Percentiles rank a stretch among this genome's conserved stretches.
Conservation (phyloP, 1,140 invertebrate genomes). For the Procambarus virginalis region DNA sequence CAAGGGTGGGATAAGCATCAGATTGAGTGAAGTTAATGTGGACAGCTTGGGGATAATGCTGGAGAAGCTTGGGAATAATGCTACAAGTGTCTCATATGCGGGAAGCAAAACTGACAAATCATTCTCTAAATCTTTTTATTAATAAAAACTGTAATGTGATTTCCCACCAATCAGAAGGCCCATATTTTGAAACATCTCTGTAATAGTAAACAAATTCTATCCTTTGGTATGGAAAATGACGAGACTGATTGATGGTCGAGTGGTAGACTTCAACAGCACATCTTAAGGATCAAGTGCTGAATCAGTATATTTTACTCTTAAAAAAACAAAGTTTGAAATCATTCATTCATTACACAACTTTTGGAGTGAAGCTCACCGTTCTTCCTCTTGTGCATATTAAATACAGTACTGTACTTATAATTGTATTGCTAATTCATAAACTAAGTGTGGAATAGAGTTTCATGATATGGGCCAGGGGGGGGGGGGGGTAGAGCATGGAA, state of each 20-base stretch:
- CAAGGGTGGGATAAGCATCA: background rate
- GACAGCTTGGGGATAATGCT: background rate
- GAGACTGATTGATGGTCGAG: background rate
- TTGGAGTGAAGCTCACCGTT: background rate
- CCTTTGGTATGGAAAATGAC: background rate
- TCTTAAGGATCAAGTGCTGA: background rate
- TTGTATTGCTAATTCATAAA: background rate
- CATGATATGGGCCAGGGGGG: constrained; percentile 88
- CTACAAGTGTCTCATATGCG: background rate
- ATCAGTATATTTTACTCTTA: background rate
- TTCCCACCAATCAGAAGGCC: constrained; percentile 3
- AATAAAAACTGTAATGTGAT: background rate
- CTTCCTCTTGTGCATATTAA: background rate
- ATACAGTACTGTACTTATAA: too few species aligned
- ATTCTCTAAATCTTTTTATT: background rate
- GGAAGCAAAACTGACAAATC: background rate
- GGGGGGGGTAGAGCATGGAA: constrained; percentile 85
- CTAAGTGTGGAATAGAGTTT: constrained; percentile 96
- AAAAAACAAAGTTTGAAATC: background rate
- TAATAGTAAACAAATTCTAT: background rate
- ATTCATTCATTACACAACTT: background rate
- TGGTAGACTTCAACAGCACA: background rate
- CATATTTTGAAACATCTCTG: constrained; percentile 23
- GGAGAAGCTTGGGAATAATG: background rate
- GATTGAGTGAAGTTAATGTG: background rate